phyloP scores from a whole-genome alignment of 2,797 vertebrate genomes.

The Lepilemur septentrionalis region DNA sequence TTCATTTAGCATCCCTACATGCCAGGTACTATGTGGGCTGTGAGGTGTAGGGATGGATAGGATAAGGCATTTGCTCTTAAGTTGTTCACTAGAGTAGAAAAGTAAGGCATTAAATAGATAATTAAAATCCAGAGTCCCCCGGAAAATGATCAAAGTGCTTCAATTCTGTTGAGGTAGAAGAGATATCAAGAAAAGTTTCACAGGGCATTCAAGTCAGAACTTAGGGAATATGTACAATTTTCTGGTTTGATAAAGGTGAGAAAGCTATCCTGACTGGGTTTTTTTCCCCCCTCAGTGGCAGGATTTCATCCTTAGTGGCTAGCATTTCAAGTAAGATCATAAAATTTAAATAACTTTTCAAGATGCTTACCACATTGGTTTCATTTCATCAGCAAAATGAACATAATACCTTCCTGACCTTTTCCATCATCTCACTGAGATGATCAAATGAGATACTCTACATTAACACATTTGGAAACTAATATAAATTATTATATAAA shows the following conservation, averaged over 20 bases:
- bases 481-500: not conserved
- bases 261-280: not conserved
- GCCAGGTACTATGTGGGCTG: not conserved
- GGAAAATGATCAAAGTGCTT: not conserved
- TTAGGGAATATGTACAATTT: not conserved
- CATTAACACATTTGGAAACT: not conserved
- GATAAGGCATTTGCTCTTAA: not conserved
- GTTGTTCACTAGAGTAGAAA: not conserved
- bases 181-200: not conserved
- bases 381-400: slow-evolving; percentile 40
- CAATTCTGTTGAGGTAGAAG: not conserved
- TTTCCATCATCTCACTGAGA: not conserved
- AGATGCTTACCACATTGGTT: not conserved
- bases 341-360: not conserved
- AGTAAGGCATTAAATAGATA: not conserved
- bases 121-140: not conserved
- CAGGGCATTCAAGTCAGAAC: slow-evolving; percentile 4
- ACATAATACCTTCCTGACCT: not conserved
- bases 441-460: not conserved
- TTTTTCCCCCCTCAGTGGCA: not conserved
- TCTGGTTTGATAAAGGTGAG: not conserved
- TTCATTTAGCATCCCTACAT: not conserved
- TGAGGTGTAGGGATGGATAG: not conserved
- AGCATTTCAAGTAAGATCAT: not conserved
- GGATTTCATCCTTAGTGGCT: not conserved